phyloP scores from a whole-genome alignment of 2,113 vertebrate species.

The Oryzias melastigma region DNA sequence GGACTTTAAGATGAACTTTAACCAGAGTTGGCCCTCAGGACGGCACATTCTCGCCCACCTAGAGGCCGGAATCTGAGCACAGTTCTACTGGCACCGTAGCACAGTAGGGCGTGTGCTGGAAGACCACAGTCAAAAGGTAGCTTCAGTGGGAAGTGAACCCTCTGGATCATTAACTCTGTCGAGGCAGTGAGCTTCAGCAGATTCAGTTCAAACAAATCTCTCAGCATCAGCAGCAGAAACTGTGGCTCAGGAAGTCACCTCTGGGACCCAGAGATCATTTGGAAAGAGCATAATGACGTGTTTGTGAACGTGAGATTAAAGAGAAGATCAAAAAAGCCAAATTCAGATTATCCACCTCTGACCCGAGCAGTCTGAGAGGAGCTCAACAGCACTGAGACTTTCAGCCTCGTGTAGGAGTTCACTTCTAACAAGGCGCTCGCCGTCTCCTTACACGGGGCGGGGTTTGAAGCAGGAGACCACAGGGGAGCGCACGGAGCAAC shows the following conservation, averaged over 20 bases:
- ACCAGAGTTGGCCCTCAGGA: no score
- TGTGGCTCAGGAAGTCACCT: neutral
- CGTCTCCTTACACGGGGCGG: neutral
- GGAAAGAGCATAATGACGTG: slow-evolving; percentile 4
- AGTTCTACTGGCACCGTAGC: no score
- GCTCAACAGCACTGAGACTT: slow-evolving; percentile 9
- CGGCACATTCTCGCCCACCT: no score
- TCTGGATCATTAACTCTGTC: no score
- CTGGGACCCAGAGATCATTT: neutral
- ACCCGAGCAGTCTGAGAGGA: slow-evolving; percentile 7
- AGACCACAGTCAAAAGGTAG: no score
- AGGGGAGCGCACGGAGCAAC: slow-evolving; percentile 14
- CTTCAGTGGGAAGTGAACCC: neutral
- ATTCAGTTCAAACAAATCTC: neutral
- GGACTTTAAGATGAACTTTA: no score
- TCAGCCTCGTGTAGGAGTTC: neutral
- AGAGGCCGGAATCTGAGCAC: no score
- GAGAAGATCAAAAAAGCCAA: slow-evolving; percentile 22
- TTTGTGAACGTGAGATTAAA: slow-evolving; percentile 9
- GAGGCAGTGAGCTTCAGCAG: no score
- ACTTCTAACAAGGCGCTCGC: neutral
- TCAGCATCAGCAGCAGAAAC: neutral
- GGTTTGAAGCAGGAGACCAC: neutral
- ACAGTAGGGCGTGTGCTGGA: no score
- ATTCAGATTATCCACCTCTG: slow-evolving; percentile 7